Conservation (phyloP, 2,797 vertebrate genomes). For the Benthosema pterotum region DNA sequence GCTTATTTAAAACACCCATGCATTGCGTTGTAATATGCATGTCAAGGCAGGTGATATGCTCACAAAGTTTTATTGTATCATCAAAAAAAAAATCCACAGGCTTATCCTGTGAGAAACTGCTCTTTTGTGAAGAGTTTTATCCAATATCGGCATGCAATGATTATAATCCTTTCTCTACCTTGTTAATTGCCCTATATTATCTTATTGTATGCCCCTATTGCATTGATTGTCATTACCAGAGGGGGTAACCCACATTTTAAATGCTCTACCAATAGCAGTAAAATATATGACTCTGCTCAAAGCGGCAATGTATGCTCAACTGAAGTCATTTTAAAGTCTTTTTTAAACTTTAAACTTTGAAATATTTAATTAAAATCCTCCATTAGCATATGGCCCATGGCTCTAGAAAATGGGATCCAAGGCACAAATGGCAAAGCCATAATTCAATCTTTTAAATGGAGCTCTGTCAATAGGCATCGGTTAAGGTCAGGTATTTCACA, state of each 20-base stretch:
- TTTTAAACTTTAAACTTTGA: conserved; percentile 58
- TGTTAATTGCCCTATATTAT: conserved; percentile 70
- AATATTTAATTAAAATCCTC: conserved; percentile 69
- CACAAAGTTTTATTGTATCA: conserved; percentile 41
- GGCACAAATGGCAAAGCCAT: conserved; percentile 73
- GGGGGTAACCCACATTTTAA: conserved; percentile 41
- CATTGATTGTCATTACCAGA: conserved; percentile 61
- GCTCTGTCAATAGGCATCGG: conserved; percentile 64
- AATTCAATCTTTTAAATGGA: conserved; percentile 67
- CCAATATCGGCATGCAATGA: conserved; percentile 39
- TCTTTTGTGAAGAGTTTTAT: conserved; percentile 27
- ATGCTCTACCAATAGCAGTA: conserved; percentile 43
- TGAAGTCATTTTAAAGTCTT: conserved; percentile 59
- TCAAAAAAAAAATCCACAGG: conserved; percentile 31
- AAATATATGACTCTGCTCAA: conserved; percentile 42
- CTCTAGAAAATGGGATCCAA: conserved; percentile 62
- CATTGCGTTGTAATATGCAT: conserved; percentile 24
- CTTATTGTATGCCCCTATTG: conserved; percentile 57
- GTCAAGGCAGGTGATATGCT: conserved; percentile 17
- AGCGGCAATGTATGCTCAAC: conserved; percentile 32
- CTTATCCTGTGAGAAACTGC: conserved; percentile 24
- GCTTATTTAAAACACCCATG: conserved; percentile 22
- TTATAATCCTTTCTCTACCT: conserved; percentile 54
- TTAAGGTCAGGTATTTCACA: conserved; percentile 67
- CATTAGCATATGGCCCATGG: conserved; percentile 67